phyloP scores from a whole-genome alignment of 2,888 invertebrate genomes.

The Pilophorus perplexus region DNA sequence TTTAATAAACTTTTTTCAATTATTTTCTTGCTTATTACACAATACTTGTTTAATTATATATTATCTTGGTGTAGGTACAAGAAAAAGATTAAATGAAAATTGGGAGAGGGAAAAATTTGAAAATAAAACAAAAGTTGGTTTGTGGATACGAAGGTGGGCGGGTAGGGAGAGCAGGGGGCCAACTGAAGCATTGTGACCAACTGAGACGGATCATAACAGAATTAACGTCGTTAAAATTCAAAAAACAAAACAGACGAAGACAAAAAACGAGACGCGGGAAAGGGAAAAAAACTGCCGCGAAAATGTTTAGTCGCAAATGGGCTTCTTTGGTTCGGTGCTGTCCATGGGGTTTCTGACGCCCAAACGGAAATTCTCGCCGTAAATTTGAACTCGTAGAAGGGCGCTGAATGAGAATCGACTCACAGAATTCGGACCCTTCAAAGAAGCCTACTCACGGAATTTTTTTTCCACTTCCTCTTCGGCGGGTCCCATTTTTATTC shows the following conservation, averaged over 20 bases:
- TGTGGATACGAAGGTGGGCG: neutral
- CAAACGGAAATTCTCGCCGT: too few relatives aligned
- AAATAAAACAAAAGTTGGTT: neutral
- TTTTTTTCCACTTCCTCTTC: too few relatives aligned
- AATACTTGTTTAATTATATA: constrained; percentile 36
- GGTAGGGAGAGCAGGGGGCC: neutral
- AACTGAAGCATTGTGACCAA: constrained; percentile 17
- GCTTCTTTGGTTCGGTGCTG: too few relatives aligned
- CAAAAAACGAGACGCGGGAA: too few relatives aligned
- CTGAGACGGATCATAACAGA: constrained; percentile 31
- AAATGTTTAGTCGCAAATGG: too few relatives aligned
- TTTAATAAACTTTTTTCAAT: constrained; percentile 36
- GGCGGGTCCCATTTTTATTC: too few relatives aligned
- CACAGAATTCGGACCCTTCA: neutral
- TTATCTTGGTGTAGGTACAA: constrained; percentile 33
- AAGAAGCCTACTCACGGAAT: too few relatives aligned
- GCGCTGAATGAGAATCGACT: too few relatives aligned
- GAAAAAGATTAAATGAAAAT: neutral
- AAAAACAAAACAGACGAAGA: constrained; percentile 26
- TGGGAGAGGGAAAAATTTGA: neutral
- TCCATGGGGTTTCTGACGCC: too few relatives aligned
- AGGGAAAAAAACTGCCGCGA: too few relatives aligned
- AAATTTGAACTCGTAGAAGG: too few relatives aligned
- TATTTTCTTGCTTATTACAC: constrained; percentile 36
- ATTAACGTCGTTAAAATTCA: constrained; percentile 26